phyloP scores from a whole-genome alignment of 1,140 invertebrate genomes.

The Euschistus heros region DNA sequence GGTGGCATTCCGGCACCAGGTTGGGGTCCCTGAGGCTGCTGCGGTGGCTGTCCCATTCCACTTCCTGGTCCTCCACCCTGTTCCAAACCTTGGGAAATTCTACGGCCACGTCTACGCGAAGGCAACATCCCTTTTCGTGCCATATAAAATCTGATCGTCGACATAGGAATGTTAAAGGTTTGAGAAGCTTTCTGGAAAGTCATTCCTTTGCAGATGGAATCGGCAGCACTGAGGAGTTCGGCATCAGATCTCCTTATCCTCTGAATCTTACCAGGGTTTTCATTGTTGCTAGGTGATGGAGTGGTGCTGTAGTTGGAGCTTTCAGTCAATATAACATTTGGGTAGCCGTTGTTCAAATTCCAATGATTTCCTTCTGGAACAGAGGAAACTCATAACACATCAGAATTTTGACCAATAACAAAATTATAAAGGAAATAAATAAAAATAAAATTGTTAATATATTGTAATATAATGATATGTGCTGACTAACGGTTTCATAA shows the following conservation, averaged over 20 bases:
- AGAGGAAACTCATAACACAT: background rate
- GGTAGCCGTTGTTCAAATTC: conserved; percentile 27
- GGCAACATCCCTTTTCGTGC: conserved; percentile 67
- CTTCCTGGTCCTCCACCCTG: conserved; percentile 26
- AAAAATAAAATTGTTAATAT: too few relatives aligned
- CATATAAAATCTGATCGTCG: conserved; percentile 75
- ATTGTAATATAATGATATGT: too few relatives aligned
- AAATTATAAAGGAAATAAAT: too few relatives aligned
- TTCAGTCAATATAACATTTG: conserved; percentile 25
- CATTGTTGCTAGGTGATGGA: conserved; percentile 23
- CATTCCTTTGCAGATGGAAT: conserved; percentile 64
- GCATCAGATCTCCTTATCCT: conserved; percentile 57
- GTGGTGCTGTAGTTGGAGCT: conserved; percentile 23
- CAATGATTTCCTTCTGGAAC: conserved; percentile 20
- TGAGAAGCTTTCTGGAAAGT: conserved; percentile 73
- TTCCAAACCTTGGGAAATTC: conserved; percentile 37
- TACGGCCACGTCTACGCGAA: conserved; percentile 53
- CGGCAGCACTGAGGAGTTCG: conserved; percentile 60
- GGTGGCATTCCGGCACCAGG: background rate
- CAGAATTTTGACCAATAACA: too few relatives aligned
- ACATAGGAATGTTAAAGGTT: conserved; percentile 72
- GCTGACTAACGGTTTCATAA: too few relatives aligned
- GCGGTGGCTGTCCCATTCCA: background rate
- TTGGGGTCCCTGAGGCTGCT: background rate
- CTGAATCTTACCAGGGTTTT: conserved; percentile 30